A percentile compares a stretch with the other conserved stretches of the same genome.
These are phyloP conservation scores for Leptarthrus brevirostris DNA, from an alignment of 2,888 invertebrate genomes.

Conservation along the genomic window DNA sequence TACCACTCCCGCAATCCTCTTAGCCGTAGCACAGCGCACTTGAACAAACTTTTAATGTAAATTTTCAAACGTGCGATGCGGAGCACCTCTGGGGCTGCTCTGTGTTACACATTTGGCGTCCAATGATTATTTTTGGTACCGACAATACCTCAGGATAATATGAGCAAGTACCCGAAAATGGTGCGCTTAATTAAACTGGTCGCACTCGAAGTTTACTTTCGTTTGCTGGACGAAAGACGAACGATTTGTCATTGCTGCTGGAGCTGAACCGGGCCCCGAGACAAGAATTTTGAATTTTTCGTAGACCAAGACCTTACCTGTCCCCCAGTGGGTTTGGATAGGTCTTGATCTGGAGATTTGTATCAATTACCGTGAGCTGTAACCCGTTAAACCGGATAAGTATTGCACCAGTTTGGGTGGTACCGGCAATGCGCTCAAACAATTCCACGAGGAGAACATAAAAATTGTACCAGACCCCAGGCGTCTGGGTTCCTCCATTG, in stretches of 20 bases:
- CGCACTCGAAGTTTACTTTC: not conserved
- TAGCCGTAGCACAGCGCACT: not conserved
- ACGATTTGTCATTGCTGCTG: not conserved
- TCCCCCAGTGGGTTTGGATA: slow-evolving; percentile 13
- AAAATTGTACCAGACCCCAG: not conserved
- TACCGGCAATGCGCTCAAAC: not conserved
- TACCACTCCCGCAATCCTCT: not conserved
- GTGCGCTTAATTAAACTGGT: slow-evolving; percentile 4
- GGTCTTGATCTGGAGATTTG: slow-evolving; percentile 15
- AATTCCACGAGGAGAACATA: not conserved
- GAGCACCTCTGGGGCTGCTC: not conserved
- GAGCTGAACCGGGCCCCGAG: too few relatives aligned
- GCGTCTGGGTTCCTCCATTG: not conserved
- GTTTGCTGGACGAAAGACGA: not conserved
- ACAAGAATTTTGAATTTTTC: too few relatives aligned
- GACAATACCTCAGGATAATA: not conserved
- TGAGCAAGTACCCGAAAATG: not conserved
- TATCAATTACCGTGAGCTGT: not conserved
- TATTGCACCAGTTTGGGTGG: not conserved
- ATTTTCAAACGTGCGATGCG: not conserved
- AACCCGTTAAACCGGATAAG: not conserved
- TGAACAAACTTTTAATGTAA: not conserved
- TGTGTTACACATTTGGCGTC: not conserved
- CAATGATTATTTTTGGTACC: not conserved
- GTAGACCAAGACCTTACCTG: slow-evolving; percentile 27